Evolutionary conservation across 2,888 invertebrate species (phyloP).

Genomic region (Ectemnius cavifrons): DNA sequence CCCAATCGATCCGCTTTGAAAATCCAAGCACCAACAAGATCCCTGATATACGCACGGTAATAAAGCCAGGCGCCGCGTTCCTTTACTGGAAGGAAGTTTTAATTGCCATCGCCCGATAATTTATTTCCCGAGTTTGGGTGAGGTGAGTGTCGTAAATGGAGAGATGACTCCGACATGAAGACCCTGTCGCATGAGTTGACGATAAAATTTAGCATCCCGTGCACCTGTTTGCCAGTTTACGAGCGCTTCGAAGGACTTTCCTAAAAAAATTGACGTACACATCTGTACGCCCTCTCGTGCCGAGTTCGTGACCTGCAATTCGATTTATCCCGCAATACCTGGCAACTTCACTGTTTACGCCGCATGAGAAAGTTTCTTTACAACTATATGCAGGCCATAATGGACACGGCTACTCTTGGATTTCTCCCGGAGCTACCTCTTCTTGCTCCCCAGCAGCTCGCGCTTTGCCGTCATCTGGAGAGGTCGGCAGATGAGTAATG

Average conservation of each 20-base stretch:
- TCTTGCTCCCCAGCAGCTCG: conserved; percentile 53
- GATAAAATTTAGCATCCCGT: conserved; percentile 7
- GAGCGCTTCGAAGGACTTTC: conserved; percentile 31
- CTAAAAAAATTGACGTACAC: conserved; percentile 42
- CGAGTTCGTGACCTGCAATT: conserved; percentile 55
- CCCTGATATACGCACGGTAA: not conserved
- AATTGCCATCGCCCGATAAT: not conserved
- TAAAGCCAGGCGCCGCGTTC: not conserved
- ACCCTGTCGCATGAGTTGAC: not conserved
- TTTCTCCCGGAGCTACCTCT: conserved; percentile 66
- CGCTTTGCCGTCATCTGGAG: conserved; percentile 19
- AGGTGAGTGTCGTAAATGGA: conserved; percentile 4
- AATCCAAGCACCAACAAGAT: not conserved
- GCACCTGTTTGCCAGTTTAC: conserved; percentile 55
- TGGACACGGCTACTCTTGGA: conserved; percentile 58
- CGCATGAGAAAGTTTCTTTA: conserved; percentile 57
- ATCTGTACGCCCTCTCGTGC: conserved; percentile 48
- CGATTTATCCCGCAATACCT: conserved; percentile 55
- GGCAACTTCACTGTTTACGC: conserved; percentile 55
- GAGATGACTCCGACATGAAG: not conserved
- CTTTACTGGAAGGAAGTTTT: not conserved
- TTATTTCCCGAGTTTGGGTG: not conserved
- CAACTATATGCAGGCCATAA: conserved; percentile 46
- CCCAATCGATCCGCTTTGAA: not conserved
- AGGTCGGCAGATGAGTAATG: too few relatives aligned